Evolutionary conservation across 2,797 vertebrate species (phyloP).

Genomic region (Eremophila alpestris): DNA sequence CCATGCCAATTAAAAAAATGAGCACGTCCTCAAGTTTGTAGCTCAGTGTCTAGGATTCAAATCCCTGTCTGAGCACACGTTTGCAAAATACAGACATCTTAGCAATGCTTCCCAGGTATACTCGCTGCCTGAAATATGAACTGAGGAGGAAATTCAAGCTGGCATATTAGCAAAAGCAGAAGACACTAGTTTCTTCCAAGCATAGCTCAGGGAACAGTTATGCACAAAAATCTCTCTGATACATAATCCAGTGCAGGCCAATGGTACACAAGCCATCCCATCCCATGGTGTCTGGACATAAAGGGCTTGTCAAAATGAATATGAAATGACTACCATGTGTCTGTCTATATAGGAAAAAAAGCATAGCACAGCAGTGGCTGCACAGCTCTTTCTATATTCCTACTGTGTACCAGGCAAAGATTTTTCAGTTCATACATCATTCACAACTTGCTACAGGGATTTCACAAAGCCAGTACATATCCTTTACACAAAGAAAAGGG

Average conservation of each 20-base stretch:
- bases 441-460: constrained; percentile 78
- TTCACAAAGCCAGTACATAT: constrained; percentile 73
- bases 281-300: constrained; percentile 48
- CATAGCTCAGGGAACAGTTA: constrained; percentile 18
- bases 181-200: not conserved
- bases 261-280: not conserved
- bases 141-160: not conserved
- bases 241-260: constrained; percentile 29
- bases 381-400: constrained; percentile 72
- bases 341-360: constrained; percentile 64
- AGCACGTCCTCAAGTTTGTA: not conserved
- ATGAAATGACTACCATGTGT: constrained; percentile 44
- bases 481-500: constrained; percentile 63
- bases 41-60: not conserved
- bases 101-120: not conserved
- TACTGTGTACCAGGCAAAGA: constrained; percentile 75
- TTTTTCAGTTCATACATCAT: constrained; percentile 81
- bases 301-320: constrained; percentile 64
- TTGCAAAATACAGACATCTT: not conserved
- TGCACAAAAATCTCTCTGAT: constrained; percentile 4
- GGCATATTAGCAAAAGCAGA: constrained; percentile 29
- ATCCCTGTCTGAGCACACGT: not conserved
- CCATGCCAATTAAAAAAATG: not conserved
- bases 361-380: constrained; percentile 60
- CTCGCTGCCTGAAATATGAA: not conserved